Conservation (phyloP, 2,888 invertebrate genomes). For the Oxyteleia sp. region DNA sequence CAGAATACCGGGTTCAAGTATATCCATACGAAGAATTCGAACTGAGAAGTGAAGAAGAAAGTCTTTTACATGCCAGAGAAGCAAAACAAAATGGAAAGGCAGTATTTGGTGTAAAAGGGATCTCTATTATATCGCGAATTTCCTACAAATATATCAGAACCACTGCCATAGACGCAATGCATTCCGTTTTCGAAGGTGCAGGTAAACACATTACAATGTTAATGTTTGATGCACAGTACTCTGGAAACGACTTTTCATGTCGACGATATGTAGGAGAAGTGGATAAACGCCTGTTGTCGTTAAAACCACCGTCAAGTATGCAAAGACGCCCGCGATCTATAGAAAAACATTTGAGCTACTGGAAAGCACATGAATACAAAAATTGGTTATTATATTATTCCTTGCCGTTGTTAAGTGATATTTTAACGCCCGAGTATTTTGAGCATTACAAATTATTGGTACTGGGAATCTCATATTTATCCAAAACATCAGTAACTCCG, state of each 20-base stretch:
- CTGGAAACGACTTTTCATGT: slow-evolving; percentile 25
- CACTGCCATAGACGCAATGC: slow-evolving; percentile 63
- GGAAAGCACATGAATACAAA: slow-evolving; percentile 76
- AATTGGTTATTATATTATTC: slow-evolving; percentile 72
- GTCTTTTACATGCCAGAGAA: slow-evolving; percentile 1
- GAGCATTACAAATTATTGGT: slow-evolving; percentile 60
- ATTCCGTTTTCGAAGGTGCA: slow-evolving; percentile 56
- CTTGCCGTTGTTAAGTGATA: slow-evolving; percentile 64
- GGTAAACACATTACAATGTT: slow-evolving; percentile 35
- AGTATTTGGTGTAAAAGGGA: slow-evolving; percentile 21
- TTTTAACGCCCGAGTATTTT: slow-evolving; percentile 69
- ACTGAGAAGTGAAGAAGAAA: slow-evolving; percentile 29
- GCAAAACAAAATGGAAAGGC: neutral
- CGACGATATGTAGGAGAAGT: neutral
- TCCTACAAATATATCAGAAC: slow-evolving; percentile 31
- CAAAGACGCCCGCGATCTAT: slow-evolving; percentile 65
- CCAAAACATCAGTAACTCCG: slow-evolving; percentile 57
- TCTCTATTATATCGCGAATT: slow-evolving; percentile 4
- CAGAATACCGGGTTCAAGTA: slow-evolving; percentile 24
- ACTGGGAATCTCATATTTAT: slow-evolving; percentile 65
- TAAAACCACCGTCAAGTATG: slow-evolving; percentile 61
- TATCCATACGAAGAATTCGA: slow-evolving; percentile 31
- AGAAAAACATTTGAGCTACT: slow-evolving; percentile 58
- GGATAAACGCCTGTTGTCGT: slow-evolving; percentile 13
- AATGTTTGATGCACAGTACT: slow-evolving; percentile 40